Conservation (phyloP, 2,888 invertebrate genomes). For the Diplolepis rosae region DNA sequence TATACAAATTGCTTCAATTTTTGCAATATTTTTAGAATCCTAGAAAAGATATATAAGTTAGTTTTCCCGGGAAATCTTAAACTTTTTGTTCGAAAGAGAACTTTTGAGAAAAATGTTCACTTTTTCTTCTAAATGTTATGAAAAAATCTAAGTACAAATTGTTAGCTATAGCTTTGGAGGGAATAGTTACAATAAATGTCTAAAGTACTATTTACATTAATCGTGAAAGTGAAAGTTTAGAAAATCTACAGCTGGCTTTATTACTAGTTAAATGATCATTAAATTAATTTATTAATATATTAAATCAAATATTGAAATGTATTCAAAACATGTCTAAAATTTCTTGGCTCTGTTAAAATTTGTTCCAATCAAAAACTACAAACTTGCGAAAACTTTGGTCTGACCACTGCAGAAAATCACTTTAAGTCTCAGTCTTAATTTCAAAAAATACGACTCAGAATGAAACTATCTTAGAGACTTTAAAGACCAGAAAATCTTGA, state of each 20-base stretch:
- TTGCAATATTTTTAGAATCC: not conserved
- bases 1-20: not conserved
- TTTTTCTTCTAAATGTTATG: not conserved
- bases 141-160: not conserved
- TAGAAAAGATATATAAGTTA: not conserved
- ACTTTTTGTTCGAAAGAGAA: not conserved
- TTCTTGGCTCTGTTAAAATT: not conserved
- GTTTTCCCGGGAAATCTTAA: not conserved
- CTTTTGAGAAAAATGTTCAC: not conserved
- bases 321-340: not conserved
- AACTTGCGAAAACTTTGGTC: not conserved
- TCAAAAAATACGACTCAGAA: not conserved
- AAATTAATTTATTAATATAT: not conserved
- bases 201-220: not conserved
- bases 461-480: not conserved
- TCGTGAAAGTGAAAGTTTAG: not conserved
- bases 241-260: not conserved
- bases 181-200: not conserved
- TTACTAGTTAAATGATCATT: not conserved
- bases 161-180: not conserved
- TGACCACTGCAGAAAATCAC: not conserved
- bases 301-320: not conserved
- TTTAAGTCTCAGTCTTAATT: slow-evolving; percentile 17
- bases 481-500: not conserved
- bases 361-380: not conserved